A percentile compares a stretch with the other conserved stretches of the same genome.
phyloP scores from a whole-genome alignment of 1,140 invertebrate species.

The Sycophaga agraensis region DNA sequence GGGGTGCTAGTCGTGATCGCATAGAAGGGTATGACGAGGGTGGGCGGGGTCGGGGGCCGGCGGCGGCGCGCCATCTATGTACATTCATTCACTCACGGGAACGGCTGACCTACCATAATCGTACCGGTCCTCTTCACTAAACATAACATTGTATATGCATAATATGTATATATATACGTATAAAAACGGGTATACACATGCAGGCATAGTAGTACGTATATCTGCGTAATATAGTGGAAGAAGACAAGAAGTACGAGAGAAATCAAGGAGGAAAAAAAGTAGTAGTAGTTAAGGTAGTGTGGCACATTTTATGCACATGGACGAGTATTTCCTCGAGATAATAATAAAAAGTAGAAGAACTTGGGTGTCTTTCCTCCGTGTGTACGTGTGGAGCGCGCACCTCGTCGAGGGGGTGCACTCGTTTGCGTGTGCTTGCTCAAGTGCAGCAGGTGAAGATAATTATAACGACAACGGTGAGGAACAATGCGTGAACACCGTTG shows the following conservation, averaged over 20 bases:
- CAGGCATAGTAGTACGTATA: slow-evolving; percentile 37
- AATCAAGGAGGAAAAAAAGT: slow-evolving; percentile 19
- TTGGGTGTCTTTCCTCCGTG: no score
- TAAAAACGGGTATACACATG: slow-evolving; percentile 35
- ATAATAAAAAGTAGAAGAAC: slow-evolving; percentile 55
- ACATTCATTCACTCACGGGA: slow-evolving; percentile 58
- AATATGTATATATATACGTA: slow-evolving; percentile 43
- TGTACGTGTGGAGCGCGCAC: no score
- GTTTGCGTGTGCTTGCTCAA: slow-evolving; percentile 44
- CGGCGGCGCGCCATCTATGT: slow-evolving; percentile 58
- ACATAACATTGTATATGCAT: slow-evolving; percentile 50
- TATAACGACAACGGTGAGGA: slow-evolving; percentile 57
- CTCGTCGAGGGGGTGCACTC: no score
- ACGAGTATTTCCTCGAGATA: slow-evolving; percentile 57
- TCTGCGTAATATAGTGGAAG: slow-evolving; percentile 45
- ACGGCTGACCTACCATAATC: slow-evolving; percentile 58
- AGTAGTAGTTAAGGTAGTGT: slow-evolving; percentile 28
- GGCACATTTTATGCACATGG: slow-evolving; percentile 49
- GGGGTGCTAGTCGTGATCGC: slow-evolving; percentile 59
- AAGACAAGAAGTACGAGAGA: slow-evolving; percentile 15
- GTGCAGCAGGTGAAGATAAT: slow-evolving; percentile 57
- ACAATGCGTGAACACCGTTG: slow-evolving; percentile 30
- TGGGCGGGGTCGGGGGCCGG: slow-evolving; percentile 56
- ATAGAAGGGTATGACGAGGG: slow-evolving; percentile 56
- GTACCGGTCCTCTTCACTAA: slow-evolving; percentile 55